Percentiles rank a stretch among this genome's conserved stretches.
These are phyloP conservation scores for Gadus macrocephalus DNA, from an alignment of 2,113 vertebrate genomes.

Conservation along the genomic window DNA sequence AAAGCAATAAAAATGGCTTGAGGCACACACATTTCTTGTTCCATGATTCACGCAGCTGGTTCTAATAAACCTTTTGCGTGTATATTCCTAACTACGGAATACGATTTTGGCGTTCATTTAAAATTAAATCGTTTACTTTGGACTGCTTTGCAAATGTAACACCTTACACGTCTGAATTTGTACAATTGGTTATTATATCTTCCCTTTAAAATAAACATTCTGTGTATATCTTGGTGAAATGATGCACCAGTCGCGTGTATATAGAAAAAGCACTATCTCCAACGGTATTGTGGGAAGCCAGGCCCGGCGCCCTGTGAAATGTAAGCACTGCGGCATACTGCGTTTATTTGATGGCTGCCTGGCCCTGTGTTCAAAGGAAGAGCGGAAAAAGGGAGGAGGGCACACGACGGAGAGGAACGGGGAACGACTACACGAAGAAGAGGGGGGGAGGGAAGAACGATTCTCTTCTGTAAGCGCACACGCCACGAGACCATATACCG, in stretches of 20 bases:
- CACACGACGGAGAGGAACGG: constrained; percentile 34
- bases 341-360: constrained; percentile 60
- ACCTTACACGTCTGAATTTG: too few relatives aligned
- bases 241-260: too few relatives aligned
- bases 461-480: constrained; percentile 73
- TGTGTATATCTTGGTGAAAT: too few relatives aligned
- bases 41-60: constrained; percentile 60
- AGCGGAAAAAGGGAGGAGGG: constrained; percentile 59
- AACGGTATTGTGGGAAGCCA: neutral
- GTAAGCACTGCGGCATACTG: constrained; percentile 72
- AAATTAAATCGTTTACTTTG: constrained; percentile 24
- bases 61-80: constrained; percentile 43
- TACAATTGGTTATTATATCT: too few relatives aligned
- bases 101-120: constrained; percentile 26
- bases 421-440: constrained; percentile 61
- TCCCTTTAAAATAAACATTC: too few relatives aligned
- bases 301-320: constrained; percentile 36
- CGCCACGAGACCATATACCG: constrained; percentile 69
- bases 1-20: constrained; percentile 59
- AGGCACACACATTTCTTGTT: constrained; percentile 44
- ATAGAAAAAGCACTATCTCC: neutral
- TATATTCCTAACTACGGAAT: constrained; percentile 41
- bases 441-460: constrained; percentile 55
- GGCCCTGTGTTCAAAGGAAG: constrained; percentile 59
- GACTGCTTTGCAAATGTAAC: too few relatives aligned